These are phyloP conservation scores for Nymphicus hollandicus DNA, from an alignment of 2,113 vertebrate species.

Conservation along the genomic window DNA sequence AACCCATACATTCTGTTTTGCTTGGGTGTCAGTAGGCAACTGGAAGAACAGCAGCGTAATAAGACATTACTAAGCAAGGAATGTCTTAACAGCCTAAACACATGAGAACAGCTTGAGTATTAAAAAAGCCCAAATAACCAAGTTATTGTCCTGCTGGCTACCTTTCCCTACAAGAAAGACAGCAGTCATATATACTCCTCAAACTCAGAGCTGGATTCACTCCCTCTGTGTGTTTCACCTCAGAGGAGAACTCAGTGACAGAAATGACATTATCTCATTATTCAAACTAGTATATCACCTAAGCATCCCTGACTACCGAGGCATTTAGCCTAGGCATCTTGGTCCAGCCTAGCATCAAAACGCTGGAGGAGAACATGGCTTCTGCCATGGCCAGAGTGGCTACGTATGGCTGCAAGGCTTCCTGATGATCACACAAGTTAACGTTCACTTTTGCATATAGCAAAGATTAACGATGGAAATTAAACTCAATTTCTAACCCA, in stretches of 20 bases:
- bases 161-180: neutral
- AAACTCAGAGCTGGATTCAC: neutral
- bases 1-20: accelerated
- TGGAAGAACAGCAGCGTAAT: neutral
- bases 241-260: neutral
- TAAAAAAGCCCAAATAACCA: neutral
- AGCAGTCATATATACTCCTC: neutral
- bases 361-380: neutral
- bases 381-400: accelerated
- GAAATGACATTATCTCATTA: neutral
- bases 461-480: neutral
- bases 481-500: slow-evolving; percentile 13
- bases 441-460: neutral
- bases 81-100: neutral
- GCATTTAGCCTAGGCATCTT: neutral
- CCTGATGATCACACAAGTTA: neutral
- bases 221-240: neutral
- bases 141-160: neutral
- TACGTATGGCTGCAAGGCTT: accelerated
- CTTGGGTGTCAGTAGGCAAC: neutral
- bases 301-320: neutral
- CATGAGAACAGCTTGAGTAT: neutral
- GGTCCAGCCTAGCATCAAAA: neutral
- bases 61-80: neutral
- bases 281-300: neutral